Evolutionary conservation across 1,140 invertebrate species (phyloP), one percentile per base, ranked within the genome.

Genomic region (Tetramorium alpestre): DNA sequence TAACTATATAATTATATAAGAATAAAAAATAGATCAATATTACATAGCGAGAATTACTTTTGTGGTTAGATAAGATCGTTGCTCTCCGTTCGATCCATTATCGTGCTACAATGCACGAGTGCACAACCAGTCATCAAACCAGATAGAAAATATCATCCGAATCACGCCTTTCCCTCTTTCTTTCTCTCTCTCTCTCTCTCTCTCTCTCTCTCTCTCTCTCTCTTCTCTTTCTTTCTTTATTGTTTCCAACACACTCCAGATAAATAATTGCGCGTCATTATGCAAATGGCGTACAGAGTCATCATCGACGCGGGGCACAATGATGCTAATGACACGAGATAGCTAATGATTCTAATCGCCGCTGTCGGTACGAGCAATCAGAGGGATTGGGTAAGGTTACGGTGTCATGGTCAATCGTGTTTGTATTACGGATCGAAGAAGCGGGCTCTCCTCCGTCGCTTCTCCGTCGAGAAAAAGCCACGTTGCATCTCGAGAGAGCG

Each of bases 391-490:
- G 85, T 88, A 89, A 92, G 91, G 91, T 92, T 91, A 92, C 87
- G 91, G 87, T 92, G 91, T 90, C 91, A 92, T 81, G 91, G 91
- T 85, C 90, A 90, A 86, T 78, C 85, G 82, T 91, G 89, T 91
- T 92, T 91, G 87, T 89, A 78, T 89, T 82, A 85, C 51, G 54
- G 64, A 72, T 64, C 47, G 8, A 67, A 18, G 65, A 72, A 64
- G 47, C n/a, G 51, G 56, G 16, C 54, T 54, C 62, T 54, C 76
- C 85, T 62, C 47, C 47, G 22, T 70, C 41, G 87, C 25, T 28
- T 65, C 65, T 13, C 56, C 69, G 18, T 18, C 33, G 77, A 70
- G 85, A 90, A 90, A 87, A 90, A 78, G 77, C 69, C 69, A 78
- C 64, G 47, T 41, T 51, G 58, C 70, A 28, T 69, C 77, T 3